A percentile compares a stretch with the other conserved stretches of the same genome.
Evolutionary conservation across 1,140 invertebrate species (phyloP).

Genomic region (Pseudomyrmex flavicornis): DNA sequence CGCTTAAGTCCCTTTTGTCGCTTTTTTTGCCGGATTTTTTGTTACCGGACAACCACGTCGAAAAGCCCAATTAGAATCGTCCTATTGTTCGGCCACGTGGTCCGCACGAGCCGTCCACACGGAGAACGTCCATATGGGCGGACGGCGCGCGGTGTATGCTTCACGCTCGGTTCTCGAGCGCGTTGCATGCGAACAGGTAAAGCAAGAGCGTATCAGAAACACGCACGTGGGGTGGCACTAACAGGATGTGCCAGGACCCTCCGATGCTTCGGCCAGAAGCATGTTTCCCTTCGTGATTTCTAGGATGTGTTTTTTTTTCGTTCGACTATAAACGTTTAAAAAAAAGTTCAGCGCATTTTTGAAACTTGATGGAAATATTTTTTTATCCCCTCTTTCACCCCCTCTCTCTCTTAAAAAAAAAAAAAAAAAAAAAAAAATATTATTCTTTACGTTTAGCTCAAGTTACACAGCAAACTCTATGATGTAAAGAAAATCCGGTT

Average conservation of each 20-base stretch:
- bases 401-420: no score
- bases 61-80: slow-evolving; percentile 82
- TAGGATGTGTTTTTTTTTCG: background rate
- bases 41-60: slow-evolving; percentile 65
- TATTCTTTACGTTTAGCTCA: no score
- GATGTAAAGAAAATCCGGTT: slow-evolving; percentile 8
- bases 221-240: slow-evolving; percentile 15
- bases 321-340: background rate
- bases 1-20: slow-evolving; percentile 74
- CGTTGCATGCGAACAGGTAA: slow-evolving; percentile 69
- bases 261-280: background rate
- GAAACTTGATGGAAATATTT: background rate
- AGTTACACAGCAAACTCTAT: no score
- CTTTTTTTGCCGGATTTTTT: slow-evolving; percentile 70
- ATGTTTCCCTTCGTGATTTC: slow-evolving; percentile 6
- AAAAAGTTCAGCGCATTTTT: background rate
- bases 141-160: slow-evolving; percentile 13
- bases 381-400: no score
- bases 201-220: slow-evolving; percentile 37
- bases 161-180: slow-evolving; percentile 5
- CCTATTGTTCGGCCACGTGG: slow-evolving; percentile 82
- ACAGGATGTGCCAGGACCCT: slow-evolving; percentile 38
- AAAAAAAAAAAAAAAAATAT: background rate
- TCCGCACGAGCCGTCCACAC: slow-evolving; percentile 76
- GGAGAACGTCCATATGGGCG: slow-evolving; percentile 54